Evolutionary conservation across 2,113 vertebrate species (phyloP), one percentile per base, ranked within the genome.

Genomic region (Notarius quadriscutis): DNA sequence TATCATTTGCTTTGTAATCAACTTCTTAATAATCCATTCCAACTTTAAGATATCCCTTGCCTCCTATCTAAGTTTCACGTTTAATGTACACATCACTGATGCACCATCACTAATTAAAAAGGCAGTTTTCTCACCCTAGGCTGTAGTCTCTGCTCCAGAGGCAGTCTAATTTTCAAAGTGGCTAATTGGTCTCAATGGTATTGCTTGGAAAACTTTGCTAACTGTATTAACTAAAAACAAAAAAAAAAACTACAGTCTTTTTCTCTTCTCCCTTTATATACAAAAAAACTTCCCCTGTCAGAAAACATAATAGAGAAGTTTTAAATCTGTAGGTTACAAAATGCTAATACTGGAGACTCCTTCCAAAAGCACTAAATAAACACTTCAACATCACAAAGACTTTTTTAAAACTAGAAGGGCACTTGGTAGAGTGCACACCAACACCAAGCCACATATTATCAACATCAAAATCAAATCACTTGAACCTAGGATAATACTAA

Each of bases 1-100:
- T 74, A 41, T 41, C 34, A 62, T 83, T 30, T 86, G 67, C 80
- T 83, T 63, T 71, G 69, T 87, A 83, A 87, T 82, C 41, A 27
- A 71, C 12, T 87, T 50, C 55, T 48, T 81, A 57, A 81, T 41
- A 81, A 7, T 55, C 57, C 55, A 74, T 57, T 58, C 67, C 55
- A 79, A 34, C 51, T 57, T 81, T 81, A 86, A 86, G 78, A 12
- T 8, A 30, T 69, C 63, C 77, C 77, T 81, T 41, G 77, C 4
- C 30, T 34, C 58, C 58, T 63, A 25, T 30, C 60, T 67, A 86
- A 53, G 27, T 75, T 80, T 80, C 53, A 81, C 77, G 20, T 71
- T 25, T 55, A 86, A 86, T 81, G 48, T 81, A 65, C 62, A 69
- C 63, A 57, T 86, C n/a, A 53, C 51, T 81, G 30, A 63, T 48